A percentile compares a stretch with the other conserved stretches of the same genome.
Evolutionary conservation across 1,140 invertebrate species (phyloP).

Genomic region (Idris sp.): DNA sequence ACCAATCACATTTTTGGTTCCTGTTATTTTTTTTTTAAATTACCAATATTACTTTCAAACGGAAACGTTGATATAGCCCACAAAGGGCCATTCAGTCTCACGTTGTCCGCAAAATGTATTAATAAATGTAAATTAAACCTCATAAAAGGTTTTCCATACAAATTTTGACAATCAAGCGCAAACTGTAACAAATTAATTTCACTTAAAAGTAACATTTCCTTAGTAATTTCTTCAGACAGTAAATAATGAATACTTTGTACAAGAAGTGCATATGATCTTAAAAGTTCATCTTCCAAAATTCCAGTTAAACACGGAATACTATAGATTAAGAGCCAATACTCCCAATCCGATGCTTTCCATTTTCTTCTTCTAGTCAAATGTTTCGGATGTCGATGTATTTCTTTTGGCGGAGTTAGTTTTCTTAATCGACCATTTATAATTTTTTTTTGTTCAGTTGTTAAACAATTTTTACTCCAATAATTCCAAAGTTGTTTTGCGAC

Average conservation of each 20-base stretch:
- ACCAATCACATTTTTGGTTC: slow-evolving; percentile 25
- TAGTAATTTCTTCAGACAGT: slow-evolving; percentile 1
- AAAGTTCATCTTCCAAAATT: background rate
- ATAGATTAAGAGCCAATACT: slow-evolving; percentile 3
- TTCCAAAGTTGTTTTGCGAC: slow-evolving; percentile 1
- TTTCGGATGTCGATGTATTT: slow-evolving; percentile 11
- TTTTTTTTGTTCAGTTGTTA: background rate
- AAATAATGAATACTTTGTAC: slow-evolving; percentile 4
- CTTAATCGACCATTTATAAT: background rate
- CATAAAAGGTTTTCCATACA: no score
- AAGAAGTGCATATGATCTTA: slow-evolving; percentile 6
- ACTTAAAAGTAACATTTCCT: no score
- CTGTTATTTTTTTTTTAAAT: slow-evolving; percentile 34
- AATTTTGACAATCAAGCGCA: no score
- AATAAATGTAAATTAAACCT: slow-evolving; percentile 1
- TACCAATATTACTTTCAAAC: slow-evolving; percentile 31
- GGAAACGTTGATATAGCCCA: slow-evolving; percentile 16
- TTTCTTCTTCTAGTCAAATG: slow-evolving; percentile 1
- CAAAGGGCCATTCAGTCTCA: slow-evolving; percentile 8
- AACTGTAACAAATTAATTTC: no score
- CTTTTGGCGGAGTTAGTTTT: slow-evolving; percentile 2
- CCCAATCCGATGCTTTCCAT: slow-evolving; percentile 9
- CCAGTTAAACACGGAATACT: slow-evolving; percentile 11
- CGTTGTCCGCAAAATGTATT: background rate
- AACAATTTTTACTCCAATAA: slow-evolving; percentile 6